Evolutionary conservation across 2,113 vertebrate species (phyloP).

Genomic region (Passer montanus): DNA sequence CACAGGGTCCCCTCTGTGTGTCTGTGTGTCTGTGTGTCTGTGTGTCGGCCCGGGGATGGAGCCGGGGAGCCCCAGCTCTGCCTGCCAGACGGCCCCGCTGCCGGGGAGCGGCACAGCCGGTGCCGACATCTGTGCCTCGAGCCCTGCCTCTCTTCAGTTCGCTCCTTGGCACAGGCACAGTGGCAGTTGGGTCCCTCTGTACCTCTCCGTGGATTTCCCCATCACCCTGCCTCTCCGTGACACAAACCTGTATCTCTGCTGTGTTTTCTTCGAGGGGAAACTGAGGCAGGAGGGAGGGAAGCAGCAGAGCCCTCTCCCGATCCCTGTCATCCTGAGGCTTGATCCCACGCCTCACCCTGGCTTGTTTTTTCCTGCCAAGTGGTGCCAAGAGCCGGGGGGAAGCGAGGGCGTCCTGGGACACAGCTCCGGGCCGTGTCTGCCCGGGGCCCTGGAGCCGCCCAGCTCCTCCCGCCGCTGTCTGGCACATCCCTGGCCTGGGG

Average conservation of each 20-base stretch:
- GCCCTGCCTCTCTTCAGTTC: neutral
- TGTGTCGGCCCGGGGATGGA: neutral
- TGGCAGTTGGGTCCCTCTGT: neutral
- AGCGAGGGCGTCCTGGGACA: neutral
- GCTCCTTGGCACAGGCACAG: neutral
- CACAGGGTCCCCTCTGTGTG: neutral
- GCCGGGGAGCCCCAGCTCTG: neutral
- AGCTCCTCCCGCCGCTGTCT: neutral
- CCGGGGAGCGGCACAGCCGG: neutral
- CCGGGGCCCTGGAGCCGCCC: neutral
- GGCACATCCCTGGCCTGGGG: neutral
- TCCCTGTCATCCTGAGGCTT: neutral
- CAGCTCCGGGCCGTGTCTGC: neutral
- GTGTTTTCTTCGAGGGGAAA: neutral
- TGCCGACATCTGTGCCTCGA: neutral
- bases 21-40: neutral
- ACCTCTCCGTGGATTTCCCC: neutral
- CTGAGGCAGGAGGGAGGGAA: slow-evolving; percentile 16
- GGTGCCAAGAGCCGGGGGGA: neutral
- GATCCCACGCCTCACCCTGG: neutral
- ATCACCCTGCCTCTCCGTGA: neutral
- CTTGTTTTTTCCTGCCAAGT: neutral
- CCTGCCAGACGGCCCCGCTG: slow-evolving; percentile 29
- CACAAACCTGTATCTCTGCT: rapidly evolving
- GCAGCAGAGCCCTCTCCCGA: neutral